These are phyloP conservation scores for Thereva unica DNA, from an alignment of 2,888 invertebrate species.

Conservation along the genomic window DNA sequence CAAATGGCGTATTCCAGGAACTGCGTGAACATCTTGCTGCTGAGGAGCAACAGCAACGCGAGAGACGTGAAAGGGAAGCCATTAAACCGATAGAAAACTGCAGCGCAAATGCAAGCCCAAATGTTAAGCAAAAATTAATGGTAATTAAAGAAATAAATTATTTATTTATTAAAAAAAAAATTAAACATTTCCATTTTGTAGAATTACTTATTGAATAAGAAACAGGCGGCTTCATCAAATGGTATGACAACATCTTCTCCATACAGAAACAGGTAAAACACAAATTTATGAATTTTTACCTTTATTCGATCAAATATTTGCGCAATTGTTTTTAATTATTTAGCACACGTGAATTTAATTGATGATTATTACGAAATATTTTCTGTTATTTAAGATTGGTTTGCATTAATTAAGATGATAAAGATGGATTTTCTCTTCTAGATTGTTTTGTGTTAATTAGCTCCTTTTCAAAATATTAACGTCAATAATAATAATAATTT, in stretches of 20 bases:
- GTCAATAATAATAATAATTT: too few species aligned
- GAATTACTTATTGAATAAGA: slow-evolving; percentile 81
- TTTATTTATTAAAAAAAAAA: slow-evolving; percentile 1
- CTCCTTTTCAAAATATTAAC: too few species aligned
- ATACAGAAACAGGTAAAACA: slow-evolving; percentile 75
- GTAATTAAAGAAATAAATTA: slow-evolving; percentile 57
- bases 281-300: not conserved
- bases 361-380: too few species aligned
- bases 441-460: too few species aligned
- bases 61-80: slow-evolving; percentile 79
- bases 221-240: slow-evolving; percentile 76
- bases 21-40: slow-evolving; percentile 85
- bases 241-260: slow-evolving; percentile 70
- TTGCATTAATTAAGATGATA: too few species aligned
- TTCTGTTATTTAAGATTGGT: too few species aligned
- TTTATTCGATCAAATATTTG: not conserved
- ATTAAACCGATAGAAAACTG: slow-evolving; percentile 94
- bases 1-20: slow-evolving; percentile 66
- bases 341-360: not conserved
- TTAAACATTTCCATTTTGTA: slow-evolving; percentile 52
- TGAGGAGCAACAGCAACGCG: slow-evolving; percentile 74
- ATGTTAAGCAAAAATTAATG: slow-evolving; percentile 94
- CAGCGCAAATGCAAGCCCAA: slow-evolving; percentile 93
- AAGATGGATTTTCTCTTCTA: too few species aligned
- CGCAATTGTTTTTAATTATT: slow-evolving; percentile 1